Conservation (phyloP, 2,113 vertebrate genomes). For the Ictidomys tridecemlineatus region DNA sequence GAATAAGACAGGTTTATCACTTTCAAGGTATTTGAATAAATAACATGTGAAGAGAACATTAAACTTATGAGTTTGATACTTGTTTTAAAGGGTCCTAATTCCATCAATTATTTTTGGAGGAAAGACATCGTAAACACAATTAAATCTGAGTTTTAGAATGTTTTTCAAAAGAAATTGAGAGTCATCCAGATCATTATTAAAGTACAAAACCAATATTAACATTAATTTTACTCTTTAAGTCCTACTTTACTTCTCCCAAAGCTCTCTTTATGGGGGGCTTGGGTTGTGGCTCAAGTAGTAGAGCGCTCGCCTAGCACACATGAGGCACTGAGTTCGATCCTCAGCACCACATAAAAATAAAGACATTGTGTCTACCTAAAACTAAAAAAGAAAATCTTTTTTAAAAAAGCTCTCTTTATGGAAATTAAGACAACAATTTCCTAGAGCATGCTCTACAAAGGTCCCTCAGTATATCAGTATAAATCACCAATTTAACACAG, state of each 20-base stretch:
- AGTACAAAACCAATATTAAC: slow-evolving; percentile 27
- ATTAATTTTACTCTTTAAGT: slow-evolving; percentile 56
- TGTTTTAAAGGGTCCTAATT: slow-evolving; percentile 27
- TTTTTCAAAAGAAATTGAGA: slow-evolving; percentile 51
- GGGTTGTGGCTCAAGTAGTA: too few relatives aligned
- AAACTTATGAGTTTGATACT: not conserved
- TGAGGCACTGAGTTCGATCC: too few relatives aligned
- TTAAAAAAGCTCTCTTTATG: too few relatives aligned
- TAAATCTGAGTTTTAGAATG: slow-evolving; percentile 36
- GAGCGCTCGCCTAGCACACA: too few relatives aligned
- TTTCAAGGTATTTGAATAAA: slow-evolving; percentile 34
- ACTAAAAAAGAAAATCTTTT: too few relatives aligned
- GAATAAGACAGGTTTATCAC: not conserved
- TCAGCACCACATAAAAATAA: too few relatives aligned
- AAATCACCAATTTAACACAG: not conserved
- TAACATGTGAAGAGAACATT: slow-evolving; percentile 36
- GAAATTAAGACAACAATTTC: slow-evolving; percentile 37
- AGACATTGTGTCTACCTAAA: too few relatives aligned
- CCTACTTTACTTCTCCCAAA: slow-evolving; percentile 25
- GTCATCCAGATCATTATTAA: slow-evolving; percentile 10
- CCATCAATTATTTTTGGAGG: slow-evolving; percentile 30
- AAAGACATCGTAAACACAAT: slow-evolving; percentile 37
- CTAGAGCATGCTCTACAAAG: not conserved
- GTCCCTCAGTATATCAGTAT: not conserved
- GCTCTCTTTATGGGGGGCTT: not conserved